Evolutionary conservation across 2,888 invertebrate genomes (phyloP), one percentile per base, ranked within the genome.

Genomic region (Drosophila neotestacea): DNA sequence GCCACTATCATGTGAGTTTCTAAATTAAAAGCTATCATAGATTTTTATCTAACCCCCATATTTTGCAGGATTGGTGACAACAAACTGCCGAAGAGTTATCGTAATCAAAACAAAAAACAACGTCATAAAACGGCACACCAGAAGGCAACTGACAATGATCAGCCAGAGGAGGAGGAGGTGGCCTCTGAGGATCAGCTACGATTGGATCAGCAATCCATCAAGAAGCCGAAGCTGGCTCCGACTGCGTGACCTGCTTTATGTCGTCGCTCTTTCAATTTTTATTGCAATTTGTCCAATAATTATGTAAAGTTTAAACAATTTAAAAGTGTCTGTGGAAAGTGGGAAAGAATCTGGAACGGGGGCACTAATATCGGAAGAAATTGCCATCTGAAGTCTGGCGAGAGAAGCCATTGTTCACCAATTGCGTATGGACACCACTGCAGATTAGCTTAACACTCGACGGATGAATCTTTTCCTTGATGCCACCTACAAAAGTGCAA

Each of bases 401-500:
- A 66, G 96, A 96, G 93, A 95, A 97, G 3, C 97, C 97, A 70
- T 96, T 96, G 91, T 96, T 96, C 28, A 96, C 96, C 92, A 96
- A 95, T 77, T 96, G 96, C 11, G 95, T 95, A 91, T 96, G 96
- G 39, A 96, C 95, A 4, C 96, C 96, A n/a, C 95, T 95, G 91
- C 96, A 96, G 93, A 96, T 96, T 60, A 96, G 93, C 92, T 96
- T 96, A 51, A 96, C 94, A 84, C 95, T 95, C 91, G 95, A 94
- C 6, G 96, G 96, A 73, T 96, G 95, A 32, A 93, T 93, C 77
- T 94, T 94, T 66, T 95, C 94, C 30, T 86, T 93, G 56, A 95
- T 92, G n/a, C 96, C 96, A 39, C 95, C 95, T 89, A n/a, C 2
- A 6, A 3, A 0, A 5, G 16, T 4, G 6, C 5, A 7, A n/a